Base-by-base conservation (phyloP, 1,140 invertebrate genomes). In the Holotrichia oblita region DNA sequence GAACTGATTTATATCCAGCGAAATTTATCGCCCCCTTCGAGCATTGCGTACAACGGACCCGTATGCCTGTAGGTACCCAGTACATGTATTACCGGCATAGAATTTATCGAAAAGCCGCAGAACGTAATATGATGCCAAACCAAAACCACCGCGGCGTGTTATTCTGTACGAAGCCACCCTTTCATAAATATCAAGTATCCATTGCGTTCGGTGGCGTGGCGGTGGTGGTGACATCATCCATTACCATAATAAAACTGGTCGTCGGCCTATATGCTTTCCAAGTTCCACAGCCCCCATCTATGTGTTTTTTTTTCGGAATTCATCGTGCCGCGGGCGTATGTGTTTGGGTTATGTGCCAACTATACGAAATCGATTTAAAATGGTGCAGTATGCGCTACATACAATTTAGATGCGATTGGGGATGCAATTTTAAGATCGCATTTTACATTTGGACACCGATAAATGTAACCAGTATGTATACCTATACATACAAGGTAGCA, bases 141-240 rank as follows among this genome's bases (percentile, higher is more conserved):
- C 73, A 74, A 74, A 74, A 74, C 73, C 73, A 34, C 73, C 64
- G 22, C 24, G 42, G 42, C 59, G 14, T 22, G 20, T 24, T 22
- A 69, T 40, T 17, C 17, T 34, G 73, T 41, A 42, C 40, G 73
- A 74, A 74, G 73, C 73, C 73, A 74, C 73, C 73, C 73, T 74
- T 74, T 74, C 73, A 74, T 74, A 74, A 74, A 74, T 74, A 74
- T 74, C 73, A 44, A 74, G 41, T 74, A 74, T 74, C 73, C 40
- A 74, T 69, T 69, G 73, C 73, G 41, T 74, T 74, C 73, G 73
- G 73, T 34, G 73, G 61, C 59, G 17, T 69, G 24, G 61, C 12
- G 61, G 61, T 69, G 61, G 61, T 69, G 61, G 73, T 74, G 73
- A 74, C 73, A 74, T 74, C 73, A 74, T 74, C 40, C 73, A 74